Conservation (phyloP, 1,140 invertebrate species). For the Lasaia peninsularis region DNA sequence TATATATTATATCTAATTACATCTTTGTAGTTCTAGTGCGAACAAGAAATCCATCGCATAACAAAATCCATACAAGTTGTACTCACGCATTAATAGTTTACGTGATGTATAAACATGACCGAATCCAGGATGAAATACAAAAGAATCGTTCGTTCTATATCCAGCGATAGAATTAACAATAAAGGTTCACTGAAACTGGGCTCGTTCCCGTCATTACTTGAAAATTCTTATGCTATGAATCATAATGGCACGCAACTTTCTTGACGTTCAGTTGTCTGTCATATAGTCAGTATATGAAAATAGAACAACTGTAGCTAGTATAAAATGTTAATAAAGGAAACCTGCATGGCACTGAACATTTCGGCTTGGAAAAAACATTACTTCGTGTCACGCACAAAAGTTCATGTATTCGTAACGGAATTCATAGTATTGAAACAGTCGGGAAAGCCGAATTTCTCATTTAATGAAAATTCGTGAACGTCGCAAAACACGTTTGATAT, state of each 20-base stretch:
- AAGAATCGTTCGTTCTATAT: constrained; percentile 45
- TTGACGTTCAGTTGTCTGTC: constrained; percentile 53
- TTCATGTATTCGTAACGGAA: constrained; percentile 7
- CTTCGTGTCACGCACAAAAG: constrained; percentile 64
- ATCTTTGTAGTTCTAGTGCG: too few relatives aligned
- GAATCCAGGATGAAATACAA: constrained; percentile 36
- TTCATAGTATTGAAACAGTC: constrained; percentile 9
- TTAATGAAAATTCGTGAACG: constrained; percentile 46
- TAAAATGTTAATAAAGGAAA: constrained; percentile 13
- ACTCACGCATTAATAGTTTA: neutral
- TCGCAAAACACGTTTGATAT: constrained; percentile 41
- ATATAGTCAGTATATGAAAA: constrained; percentile 11
- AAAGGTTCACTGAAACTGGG: constrained; percentile 38
- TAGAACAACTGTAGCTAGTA: constrained; percentile 9
- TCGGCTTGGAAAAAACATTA: constrained; percentile 42
- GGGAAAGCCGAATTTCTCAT: constrained; percentile 16
- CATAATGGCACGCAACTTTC: constrained; percentile 65
- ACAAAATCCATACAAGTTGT: neutral
- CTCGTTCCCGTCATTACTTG: constrained; percentile 66
- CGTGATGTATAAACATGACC: neutral
- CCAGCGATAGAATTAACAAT: constrained; percentile 46
- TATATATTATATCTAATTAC: too few relatives aligned
- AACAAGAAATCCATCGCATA: too few relatives aligned
- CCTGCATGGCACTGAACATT: constrained; percentile 12
- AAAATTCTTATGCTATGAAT: constrained; percentile 66